These are phyloP conservation scores for Pitangus sulphuratus DNA, from an alignment of 2,797 vertebrate genomes.

Conservation along the genomic window DNA sequence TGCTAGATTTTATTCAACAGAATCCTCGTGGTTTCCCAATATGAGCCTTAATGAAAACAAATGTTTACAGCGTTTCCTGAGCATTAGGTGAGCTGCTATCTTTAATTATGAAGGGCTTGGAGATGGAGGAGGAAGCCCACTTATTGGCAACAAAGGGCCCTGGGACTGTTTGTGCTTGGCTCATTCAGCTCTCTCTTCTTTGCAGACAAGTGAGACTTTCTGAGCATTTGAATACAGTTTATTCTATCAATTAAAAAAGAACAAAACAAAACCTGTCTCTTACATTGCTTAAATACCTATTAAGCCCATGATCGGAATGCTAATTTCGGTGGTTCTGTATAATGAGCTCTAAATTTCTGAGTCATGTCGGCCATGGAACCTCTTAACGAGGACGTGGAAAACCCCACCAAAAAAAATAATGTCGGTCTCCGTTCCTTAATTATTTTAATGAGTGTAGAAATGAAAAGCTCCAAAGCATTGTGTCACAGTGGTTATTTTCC, in stretches of 20 bases:
- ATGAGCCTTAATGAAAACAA: slow-evolving; percentile 56
- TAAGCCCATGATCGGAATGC: slow-evolving; percentile 39
- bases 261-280: slow-evolving; percentile 58
- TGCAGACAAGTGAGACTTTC: slow-evolving; percentile 7
- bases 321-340: slow-evolving; percentile 54
- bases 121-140: slow-evolving; percentile 22
- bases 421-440: slow-evolving; percentile 47
- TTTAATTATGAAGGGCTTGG: slow-evolving; percentile 8
- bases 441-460: slow-evolving; percentile 49
- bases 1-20: slow-evolving; percentile 8
- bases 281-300: slow-evolving; percentile 62
- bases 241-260: slow-evolving; percentile 62
- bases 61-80: neutral
- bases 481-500: neutral
- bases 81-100: slow-evolving; percentile 38
- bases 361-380: slow-evolving; percentile 5
- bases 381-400: slow-evolving; percentile 27
- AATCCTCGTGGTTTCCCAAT: neutral
- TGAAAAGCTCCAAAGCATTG: slow-evolving; percentile 22
- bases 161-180: slow-evolving; percentile 12
- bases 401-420: neutral
- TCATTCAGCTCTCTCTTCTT: neutral
- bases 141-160: slow-evolving; percentile 18
- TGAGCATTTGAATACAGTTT: slow-evolving; percentile 58
- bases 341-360: slow-evolving; percentile 62